Base-by-base conservation (phyloP, 1,140 invertebrate genomes). In the Halesus radiatus region DNA sequence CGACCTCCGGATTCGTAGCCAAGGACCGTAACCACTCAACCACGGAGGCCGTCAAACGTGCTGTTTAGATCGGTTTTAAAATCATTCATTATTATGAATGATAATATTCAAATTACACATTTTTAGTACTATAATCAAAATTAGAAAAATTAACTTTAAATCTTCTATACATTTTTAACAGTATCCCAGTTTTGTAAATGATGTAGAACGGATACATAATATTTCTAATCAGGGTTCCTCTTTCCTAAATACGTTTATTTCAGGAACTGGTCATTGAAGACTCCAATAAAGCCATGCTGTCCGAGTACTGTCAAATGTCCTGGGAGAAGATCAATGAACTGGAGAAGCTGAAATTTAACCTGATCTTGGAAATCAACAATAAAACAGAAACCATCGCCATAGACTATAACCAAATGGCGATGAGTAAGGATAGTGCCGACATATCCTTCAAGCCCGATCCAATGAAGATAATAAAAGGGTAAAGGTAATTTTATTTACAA, bases 311-410 rank as follows among this genome's bases (percentile, higher is more conserved):
- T 81, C 92, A 95, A 85, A 92, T 93, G 50, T 92, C 94, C 0
- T 97, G 96, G 94, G 95, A 97, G 85, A 96, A 96, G 87, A 89
- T 96, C 10, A 95, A 94, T 85, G 91, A 93, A 32, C 87, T 98
- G 23, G 94, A 96, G 86, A 94, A 96, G 80, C 92, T 96, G 0
- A 92, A 93, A 79, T 95, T 94, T 82, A 93, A 95, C 86, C 86
- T 98, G 1, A 88, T 90, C 68, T 85, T 94, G 8, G 95, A 97
- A 85, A 87, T 97, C 2, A 92, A 93, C 58, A 94, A 97, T 85
- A 97, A 97, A 87, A 90, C 91, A 29, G 93, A 95, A 85, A 90
- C 95, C 1, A 88, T 95, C 22, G 91, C 93, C 80, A 94, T 97
- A 83, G 96, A 97, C 85, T 92, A 91, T 68, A 92, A 94, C 68